Evolutionary conservation across 2,113 vertebrate genomes (phyloP), one percentile per base, ranked within the genome.

Genomic region (Proteles cristata): DNA sequence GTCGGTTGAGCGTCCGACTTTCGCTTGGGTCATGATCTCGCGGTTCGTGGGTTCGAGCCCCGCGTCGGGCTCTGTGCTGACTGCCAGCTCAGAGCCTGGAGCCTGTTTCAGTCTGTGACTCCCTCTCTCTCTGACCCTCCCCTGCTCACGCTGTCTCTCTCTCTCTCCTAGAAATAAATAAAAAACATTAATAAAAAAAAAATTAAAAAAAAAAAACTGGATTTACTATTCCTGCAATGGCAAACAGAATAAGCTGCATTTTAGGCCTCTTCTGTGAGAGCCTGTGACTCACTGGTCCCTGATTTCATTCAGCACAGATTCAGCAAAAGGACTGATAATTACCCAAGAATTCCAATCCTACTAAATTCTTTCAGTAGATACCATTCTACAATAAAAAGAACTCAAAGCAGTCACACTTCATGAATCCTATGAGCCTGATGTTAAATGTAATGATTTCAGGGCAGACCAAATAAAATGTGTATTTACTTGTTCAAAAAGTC

Each of bases 401-500:
- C 12, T 14, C 3, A 33, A 86, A 69, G 87, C 45, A 61, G 66
- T 68, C 28, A 45, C 39, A 66, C 66, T 86, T 53, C 33, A 33
- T 11, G 28, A 9, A 74, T 39, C 35, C 76, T 80, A 35, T 0
- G 19, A 58, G 21, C 55, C 55, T 45, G 35, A 12, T 76, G 33
- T 58, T 89, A 65, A 58, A n/a, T 5, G 48, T 1, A 66, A 21
- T 25, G 19, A n/a, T 83, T 83, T 65, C 86, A 83, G 80, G 14
- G 35, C 23, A 90, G 76, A 73, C 6, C 14, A 33, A 83, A 55
- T 65, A 31, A 35, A n/a, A 65, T 19, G 58, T 39, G 53, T 50
- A 88, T 79, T 63, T 63, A 87, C 31, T 65, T 85, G 92, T 89
- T 89, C 65, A 74, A 48, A n/a, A 65, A 90, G 61, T 69, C 61